Conservation (phyloP, 1,140 invertebrate genomes). For the Heliothis subflexa region DNA sequence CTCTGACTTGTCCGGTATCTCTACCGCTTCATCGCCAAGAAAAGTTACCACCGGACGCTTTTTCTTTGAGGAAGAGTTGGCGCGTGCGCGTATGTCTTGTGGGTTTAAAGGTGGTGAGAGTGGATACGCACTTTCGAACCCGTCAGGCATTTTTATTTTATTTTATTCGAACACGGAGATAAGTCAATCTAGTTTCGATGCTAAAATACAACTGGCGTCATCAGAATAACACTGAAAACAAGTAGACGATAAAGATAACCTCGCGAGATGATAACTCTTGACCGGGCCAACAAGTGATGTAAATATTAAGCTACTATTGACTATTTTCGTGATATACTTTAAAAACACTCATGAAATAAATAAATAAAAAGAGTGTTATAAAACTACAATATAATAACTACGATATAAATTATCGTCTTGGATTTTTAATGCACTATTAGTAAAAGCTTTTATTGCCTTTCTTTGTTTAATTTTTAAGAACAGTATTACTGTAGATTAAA, state of each 20-base stretch:
- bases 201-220: slow-evolving; percentile 46
- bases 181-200: slow-evolving; percentile 32
- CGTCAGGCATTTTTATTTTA: slow-evolving; percentile 74
- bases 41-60: slow-evolving; percentile 72
- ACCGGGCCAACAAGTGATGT: slow-evolving; percentile 67
- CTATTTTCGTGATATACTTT: not conserved
- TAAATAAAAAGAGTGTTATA: not conserved
- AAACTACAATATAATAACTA: not conserved
- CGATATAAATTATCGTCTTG: not conserved
- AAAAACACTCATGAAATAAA: not conserved
- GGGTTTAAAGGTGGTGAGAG: slow-evolving; percentile 80
- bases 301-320: slow-evolving; percentile 53
- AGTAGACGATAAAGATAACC: slow-evolving; percentile 63
- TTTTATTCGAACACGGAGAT: slow-evolving; percentile 8
- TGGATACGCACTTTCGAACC: slow-evolving; percentile 85
- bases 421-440: not conserved
- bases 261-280: slow-evolving; percentile 71
- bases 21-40: slow-evolving; percentile 72
- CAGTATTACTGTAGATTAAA: too few species aligned
- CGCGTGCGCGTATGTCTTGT: slow-evolving; percentile 84
- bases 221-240: slow-evolving; percentile 52
- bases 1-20: slow-evolving; percentile 80
- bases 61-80: slow-evolving; percentile 83
- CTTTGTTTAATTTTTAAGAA: too few species aligned
- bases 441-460: too few species aligned